These are phyloP conservation scores for Lophotis ruficrista DNA, from an alignment of 2,113 vertebrate species.

Conservation along the genomic window DNA sequence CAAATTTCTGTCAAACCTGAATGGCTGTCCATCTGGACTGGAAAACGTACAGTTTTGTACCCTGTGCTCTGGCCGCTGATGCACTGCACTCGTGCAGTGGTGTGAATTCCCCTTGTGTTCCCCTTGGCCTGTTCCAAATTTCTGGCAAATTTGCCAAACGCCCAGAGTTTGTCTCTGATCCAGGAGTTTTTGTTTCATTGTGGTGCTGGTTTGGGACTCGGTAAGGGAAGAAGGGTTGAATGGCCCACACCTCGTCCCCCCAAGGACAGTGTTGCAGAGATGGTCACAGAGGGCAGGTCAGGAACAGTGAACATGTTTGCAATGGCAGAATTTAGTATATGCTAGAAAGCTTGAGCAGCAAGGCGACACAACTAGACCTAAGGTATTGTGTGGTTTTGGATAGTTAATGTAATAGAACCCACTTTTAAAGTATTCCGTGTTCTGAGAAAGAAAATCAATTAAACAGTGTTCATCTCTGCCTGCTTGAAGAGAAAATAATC, in stretches of 20 bases:
- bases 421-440: neutral
- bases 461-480: neutral
- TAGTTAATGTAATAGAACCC: neutral
- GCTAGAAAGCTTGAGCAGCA: neutral
- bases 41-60: neutral
- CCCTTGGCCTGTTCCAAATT: neutral
- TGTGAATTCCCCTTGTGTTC: neutral
- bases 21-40: neutral
- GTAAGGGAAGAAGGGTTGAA: neutral
- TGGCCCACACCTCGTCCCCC: too few relatives aligned
- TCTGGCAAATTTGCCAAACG: neutral
- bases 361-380: neutral
- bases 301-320: neutral
- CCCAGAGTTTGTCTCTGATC: neutral
- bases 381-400: neutral
- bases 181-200: neutral
- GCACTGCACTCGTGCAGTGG: accelerated
- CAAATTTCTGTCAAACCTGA: neutral
- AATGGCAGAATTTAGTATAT: neutral
- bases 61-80: neutral
- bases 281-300: neutral
- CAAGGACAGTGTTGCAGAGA: neutral
- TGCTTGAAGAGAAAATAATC: neutral
- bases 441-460: neutral
- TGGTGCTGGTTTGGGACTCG: too few relatives aligned